Conservation (phyloP, 2,888 invertebrate genomes). For the Spilosoma lubricipeda region DNA sequence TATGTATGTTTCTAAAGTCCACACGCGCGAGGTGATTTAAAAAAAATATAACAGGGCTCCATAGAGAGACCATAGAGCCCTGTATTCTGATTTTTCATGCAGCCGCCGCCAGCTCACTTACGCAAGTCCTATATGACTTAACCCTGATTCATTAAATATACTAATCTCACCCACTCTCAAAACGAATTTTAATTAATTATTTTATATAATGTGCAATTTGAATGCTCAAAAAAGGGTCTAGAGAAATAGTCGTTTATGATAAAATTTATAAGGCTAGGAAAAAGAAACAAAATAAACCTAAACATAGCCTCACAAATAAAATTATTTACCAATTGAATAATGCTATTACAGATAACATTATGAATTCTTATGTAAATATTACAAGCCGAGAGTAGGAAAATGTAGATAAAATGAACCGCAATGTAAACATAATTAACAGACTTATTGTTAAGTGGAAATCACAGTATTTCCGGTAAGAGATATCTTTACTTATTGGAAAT, state of each 20-base stretch:
- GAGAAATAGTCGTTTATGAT: neutral
- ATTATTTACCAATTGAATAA: neutral
- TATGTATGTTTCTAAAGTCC: too few species aligned
- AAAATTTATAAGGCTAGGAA: neutral
- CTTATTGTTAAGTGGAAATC: slow-evolving; percentile 44
- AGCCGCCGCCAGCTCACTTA: too few species aligned
- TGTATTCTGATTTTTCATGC: too few species aligned
- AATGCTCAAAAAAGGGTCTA: neutral
- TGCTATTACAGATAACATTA: slow-evolving; percentile 13
- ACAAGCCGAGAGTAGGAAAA: slow-evolving; percentile 29
- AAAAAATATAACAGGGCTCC: too few species aligned
- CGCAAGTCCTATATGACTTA: too few species aligned
- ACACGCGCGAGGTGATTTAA: too few species aligned
- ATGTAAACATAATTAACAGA: slow-evolving; percentile 56
- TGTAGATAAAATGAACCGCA: slow-evolving; percentile 47
- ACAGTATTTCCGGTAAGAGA: slow-evolving; percentile 34
- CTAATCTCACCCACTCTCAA: neutral
- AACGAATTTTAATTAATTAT: too few species aligned
- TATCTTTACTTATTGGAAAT: slow-evolving; percentile 48
- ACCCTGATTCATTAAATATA: neutral
- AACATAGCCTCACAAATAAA: neutral
- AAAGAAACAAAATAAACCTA: too few species aligned
- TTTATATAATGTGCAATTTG: neutral
- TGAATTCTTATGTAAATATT: slow-evolving; percentile 36
- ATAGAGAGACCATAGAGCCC: too few species aligned